Base-by-base conservation (phyloP, 2,113 vertebrate genomes). In the Verasper variegatus region DNA sequence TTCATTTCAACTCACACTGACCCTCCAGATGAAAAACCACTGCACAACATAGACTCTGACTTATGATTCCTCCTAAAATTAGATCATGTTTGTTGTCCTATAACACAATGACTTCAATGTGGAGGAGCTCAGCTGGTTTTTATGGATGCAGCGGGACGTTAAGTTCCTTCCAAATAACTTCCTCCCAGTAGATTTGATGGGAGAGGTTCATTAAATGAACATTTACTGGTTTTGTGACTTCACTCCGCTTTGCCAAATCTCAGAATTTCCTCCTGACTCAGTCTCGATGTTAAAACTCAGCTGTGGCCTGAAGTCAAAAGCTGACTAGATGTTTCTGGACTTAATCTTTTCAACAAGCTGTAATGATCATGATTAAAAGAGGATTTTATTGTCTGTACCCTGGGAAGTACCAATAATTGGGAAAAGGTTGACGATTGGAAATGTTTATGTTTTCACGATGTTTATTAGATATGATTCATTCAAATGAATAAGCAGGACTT, bases 121-220 rank as follows among this genome's bases (percentile, higher is more conserved):
- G 40, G 40, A 42, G 40, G 40, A 9, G 18, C 2, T 2, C 13
- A 21, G 47, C 11, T 0, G 58, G 42, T 24, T 73, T 85, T 81
- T 63, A 63, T 49, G 56, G 52, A 1, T 62, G 0, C 55, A 73
- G 15, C 5, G 47, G 47, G 61, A 23, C 0, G 0, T 8, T 66
- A 74, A 74, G 74, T 65, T 47, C 66, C 59, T 57, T 72, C 67
- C 76, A 65, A 71, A 72, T 35, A 49, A 62, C 15, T 45, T 12
- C 9, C 69, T 56, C n/a, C 21, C 1, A 13, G 72, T 71, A 64
- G 52, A 31, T 31, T 5, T 31, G 31, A 31, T 63, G 68, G 66
- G 15, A 71, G 35, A 5, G 37, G 20, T 23, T 64, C 40, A 2
- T 63, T 23, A 42, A 42, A 42, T 14, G 61, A 23, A 64, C 61